phyloP scores from a whole-genome alignment of 2,113 vertebrate species.

The Lepisosteus osseus region DNA sequence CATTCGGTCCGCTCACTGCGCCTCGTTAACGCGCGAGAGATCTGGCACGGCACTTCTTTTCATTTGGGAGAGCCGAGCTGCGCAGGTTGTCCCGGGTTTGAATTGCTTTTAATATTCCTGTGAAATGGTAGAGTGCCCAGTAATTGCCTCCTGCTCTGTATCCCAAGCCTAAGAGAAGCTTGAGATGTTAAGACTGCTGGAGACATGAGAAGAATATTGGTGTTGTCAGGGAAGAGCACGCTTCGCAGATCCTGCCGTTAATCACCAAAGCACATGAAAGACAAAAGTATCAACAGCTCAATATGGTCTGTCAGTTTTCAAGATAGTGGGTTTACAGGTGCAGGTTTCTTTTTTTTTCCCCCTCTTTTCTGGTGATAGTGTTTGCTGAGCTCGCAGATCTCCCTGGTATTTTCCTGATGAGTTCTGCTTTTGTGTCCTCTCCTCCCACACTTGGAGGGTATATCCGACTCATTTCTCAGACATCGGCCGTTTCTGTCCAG shows the following conservation, averaged over 20 bases:
- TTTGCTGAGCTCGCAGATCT: background rate
- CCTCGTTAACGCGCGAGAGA: background rate
- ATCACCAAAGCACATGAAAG: background rate
- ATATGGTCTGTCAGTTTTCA: background rate
- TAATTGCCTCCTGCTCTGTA: constrained; percentile 25
- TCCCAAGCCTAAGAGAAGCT: constrained; percentile 23
- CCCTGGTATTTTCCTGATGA: too few relatives aligned
- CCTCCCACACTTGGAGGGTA: too few relatives aligned
- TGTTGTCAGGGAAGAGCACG: constrained; percentile 33
- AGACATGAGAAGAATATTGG: constrained; percentile 30
- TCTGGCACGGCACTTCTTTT: constrained; percentile 7
- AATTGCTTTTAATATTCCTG: constrained; percentile 1
- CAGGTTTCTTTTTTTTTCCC: constrained; percentile 37
- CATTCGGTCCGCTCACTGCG: background rate
- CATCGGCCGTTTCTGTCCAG: too few relatives aligned
- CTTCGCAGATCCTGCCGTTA: constrained; percentile 31
- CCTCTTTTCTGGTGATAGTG: constrained; percentile 18
- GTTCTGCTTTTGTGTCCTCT: too few relatives aligned
- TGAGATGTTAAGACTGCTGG: constrained; percentile 44
- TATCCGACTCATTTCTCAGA: too few relatives aligned
- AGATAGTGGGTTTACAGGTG: constrained; percentile 24
- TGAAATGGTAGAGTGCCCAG: constrained; percentile 11
- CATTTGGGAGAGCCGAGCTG: constrained; percentile 1
- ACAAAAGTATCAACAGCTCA: background rate
- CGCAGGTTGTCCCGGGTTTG: constrained; percentile 7